These are phyloP conservation scores for Emydura subglobosa DNA, from an alignment of 2,113 vertebrate species.

Conservation along the genomic window DNA sequence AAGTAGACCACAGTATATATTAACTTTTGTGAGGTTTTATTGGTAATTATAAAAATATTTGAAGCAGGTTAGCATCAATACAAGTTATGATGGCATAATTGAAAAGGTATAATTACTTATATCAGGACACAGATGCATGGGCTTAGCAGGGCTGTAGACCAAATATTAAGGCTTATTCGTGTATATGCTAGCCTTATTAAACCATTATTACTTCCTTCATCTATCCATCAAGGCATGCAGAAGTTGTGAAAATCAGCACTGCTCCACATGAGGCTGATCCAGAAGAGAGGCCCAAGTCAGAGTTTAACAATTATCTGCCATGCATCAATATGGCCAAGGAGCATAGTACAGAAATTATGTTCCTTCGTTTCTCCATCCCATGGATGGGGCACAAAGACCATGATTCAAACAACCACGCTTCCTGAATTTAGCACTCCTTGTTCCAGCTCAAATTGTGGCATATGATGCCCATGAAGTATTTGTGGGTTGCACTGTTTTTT, in stretches of 20 bases:
- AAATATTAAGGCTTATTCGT: neutral
- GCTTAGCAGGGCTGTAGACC: neutral
- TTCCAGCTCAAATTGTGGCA: neutral
- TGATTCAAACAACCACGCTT: neutral
- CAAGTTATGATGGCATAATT: neutral
- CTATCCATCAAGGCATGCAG: neutral
- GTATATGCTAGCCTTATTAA: neutral
- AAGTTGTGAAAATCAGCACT: too few species aligned
- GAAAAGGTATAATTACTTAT: too few species aligned
- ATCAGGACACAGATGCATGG: neutral
- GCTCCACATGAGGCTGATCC: too few species aligned
- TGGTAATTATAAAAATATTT: neutral
- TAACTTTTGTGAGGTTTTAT: neutral
- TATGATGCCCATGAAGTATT: neutral
- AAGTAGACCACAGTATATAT: neutral
- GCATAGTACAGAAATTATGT: neutral
- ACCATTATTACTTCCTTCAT: neutral
- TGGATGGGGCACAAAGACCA: too few species aligned
- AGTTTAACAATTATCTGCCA: neutral
- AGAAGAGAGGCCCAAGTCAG: neutral
- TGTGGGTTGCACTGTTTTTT: neutral
- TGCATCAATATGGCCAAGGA: neutral
- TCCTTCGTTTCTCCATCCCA: rapidly evolving
- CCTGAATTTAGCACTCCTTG: neutral
- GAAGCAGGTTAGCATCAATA: neutral